A percentile compares a stretch with the other conserved stretches of the same genome.
These are phyloP conservation scores for Agriopis aurantiaria DNA, from an alignment of 2,888 invertebrate genomes.

Conservation along the genomic window DNA sequence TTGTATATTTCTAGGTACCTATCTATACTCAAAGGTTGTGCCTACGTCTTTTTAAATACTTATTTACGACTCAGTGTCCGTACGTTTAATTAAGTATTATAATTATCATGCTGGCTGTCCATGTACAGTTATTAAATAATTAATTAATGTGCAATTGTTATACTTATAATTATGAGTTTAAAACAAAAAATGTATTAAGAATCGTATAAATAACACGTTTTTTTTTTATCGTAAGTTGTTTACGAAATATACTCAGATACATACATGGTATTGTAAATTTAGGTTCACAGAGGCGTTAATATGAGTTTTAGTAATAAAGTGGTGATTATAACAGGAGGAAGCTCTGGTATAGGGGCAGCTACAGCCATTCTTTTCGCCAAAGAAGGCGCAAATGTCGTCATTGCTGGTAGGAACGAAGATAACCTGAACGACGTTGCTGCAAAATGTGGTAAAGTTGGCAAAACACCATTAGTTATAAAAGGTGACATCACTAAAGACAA, in stretches of 20 bases:
- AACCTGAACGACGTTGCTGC: conserved; percentile 51
- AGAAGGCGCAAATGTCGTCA: conserved; percentile 55
- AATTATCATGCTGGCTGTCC: neutral
- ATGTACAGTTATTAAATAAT: neutral
- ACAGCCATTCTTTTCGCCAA: conserved; percentile 52
- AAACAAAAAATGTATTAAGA: neutral
- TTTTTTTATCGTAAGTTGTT: neutral
- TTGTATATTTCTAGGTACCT: too few relatives aligned
- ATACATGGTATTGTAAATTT: neutral
- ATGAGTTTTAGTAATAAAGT: conserved; percentile 54
- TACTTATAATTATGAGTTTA: neutral
- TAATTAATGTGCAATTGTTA: neutral
- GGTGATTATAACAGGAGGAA: conserved; percentile 57
- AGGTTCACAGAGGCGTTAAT: neutral
- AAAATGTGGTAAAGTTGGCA: conserved; percentile 46
- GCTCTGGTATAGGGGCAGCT: conserved; percentile 59
- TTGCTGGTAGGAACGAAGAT: conserved; percentile 54
- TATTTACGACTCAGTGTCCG: too few relatives aligned
- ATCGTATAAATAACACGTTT: neutral
- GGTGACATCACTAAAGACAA: conserved; percentile 58
- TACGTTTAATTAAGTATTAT: neutral
- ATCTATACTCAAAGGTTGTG: too few relatives aligned
- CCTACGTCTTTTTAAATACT: too few relatives aligned
- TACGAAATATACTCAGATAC: neutral
- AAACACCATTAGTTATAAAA: conserved; percentile 48